phyloP scores from a whole-genome alignment of 2,888 invertebrate species.

The Mellilla xanthometata region DNA sequence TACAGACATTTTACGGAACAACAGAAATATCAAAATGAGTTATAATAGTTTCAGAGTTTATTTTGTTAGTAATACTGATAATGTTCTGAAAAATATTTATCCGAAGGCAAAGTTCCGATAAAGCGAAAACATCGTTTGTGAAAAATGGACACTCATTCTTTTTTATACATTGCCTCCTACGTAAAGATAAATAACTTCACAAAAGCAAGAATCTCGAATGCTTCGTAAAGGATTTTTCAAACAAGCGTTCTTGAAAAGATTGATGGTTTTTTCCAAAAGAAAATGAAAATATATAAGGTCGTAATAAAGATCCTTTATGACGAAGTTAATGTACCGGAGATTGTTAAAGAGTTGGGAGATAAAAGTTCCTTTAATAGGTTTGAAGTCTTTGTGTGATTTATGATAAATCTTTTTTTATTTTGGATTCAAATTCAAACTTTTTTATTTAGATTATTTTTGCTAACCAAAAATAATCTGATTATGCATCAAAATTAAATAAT shows the following conservation, averaged over 20 bases:
- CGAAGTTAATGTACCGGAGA: conserved; percentile 15
- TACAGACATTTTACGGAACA: no score
- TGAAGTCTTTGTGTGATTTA: not conserved
- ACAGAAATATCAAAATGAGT: no score
- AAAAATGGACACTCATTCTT: no score
- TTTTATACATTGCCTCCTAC: not conserved
- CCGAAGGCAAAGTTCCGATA: no score
- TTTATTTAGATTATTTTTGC: no score
- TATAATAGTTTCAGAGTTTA: no score
- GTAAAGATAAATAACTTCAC: not conserved
- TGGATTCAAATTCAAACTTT: no score
- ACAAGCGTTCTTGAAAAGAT: conserved; percentile 8
- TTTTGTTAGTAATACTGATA: no score
- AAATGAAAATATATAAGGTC: conserved; percentile 1
- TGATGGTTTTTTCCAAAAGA: conserved; percentile 9
- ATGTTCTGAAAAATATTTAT: no score
- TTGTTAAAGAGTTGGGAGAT: conserved; percentile 1
- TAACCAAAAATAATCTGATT: no score
- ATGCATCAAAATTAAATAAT: no score
- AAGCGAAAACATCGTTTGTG: no score
- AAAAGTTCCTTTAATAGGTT: not conserved
- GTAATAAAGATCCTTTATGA: conserved; percentile 8
- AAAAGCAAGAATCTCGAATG: not conserved
- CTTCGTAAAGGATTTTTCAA: conserved; percentile 1
- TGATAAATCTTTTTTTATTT: not conserved